A percentile compares a stretch with the other conserved stretches of the same genome.
These are phyloP conservation scores for Pteronotus mesoamericanus DNA, from an alignment of 2,797 vertebrate genomes.

Conservation along the genomic window DNA sequence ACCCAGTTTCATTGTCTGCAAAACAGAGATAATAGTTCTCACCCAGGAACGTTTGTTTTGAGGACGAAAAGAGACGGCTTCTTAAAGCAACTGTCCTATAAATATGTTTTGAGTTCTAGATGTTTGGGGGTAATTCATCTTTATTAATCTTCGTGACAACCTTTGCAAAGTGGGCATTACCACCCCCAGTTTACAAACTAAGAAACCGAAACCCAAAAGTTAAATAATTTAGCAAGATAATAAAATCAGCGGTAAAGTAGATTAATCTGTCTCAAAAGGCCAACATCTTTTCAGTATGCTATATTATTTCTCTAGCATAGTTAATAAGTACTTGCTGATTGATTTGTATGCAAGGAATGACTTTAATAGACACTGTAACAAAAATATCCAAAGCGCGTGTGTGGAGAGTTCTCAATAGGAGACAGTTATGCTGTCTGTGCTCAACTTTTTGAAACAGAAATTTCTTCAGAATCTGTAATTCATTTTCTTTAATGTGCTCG, in stretches of 20 bases:
- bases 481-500: not conserved
- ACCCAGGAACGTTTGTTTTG: not conserved
- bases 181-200: not conserved
- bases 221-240: not conserved
- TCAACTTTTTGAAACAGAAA: not conserved
- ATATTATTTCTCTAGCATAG: not conserved
- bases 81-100: not conserved
- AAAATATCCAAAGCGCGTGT: not conserved
- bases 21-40: not conserved
- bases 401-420: not conserved
- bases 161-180: not conserved
- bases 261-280: not conserved
- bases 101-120: not conserved
- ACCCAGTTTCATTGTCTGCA: not conserved
- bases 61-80: not conserved
- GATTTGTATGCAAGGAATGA: not conserved
- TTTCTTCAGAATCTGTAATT: not conserved
- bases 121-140: not conserved
- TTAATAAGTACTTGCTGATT: conserved; percentile 9
- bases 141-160: not conserved
- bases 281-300: not conserved
- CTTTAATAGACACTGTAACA: not conserved
- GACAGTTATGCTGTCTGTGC: not conserved
- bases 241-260: not conserved
- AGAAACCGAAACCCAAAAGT: not conserved